Conservation (phyloP, 35 echinoderm and acorn worm genomes). For the Apostichopus californicus region DNA sequence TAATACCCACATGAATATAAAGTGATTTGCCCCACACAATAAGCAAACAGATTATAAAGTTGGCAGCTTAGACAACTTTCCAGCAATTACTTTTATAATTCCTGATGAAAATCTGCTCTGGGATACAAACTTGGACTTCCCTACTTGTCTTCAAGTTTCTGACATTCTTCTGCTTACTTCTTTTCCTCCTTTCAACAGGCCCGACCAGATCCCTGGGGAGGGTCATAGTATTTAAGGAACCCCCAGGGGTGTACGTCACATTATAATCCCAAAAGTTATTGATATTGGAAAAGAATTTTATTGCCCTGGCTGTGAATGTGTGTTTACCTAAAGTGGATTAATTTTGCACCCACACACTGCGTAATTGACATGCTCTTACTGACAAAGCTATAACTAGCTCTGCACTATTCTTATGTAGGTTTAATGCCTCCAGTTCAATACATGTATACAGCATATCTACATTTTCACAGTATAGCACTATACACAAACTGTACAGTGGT, state of each 20-base stretch:
- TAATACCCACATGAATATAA: too few relatives aligned
- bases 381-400: neutral
- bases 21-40: too few relatives aligned
- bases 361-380: constrained; percentile 9
- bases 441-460: neutral
- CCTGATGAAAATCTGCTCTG: too few relatives aligned
- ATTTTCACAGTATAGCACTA: neutral
- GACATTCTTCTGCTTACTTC: neutral
- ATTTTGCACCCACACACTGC: constrained; percentile 19
- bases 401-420: neutral
- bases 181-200: neutral
- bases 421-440: constrained; percentile 7
- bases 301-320: constrained; percentile 32
- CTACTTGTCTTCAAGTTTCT: too few relatives aligned
- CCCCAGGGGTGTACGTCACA: constrained; percentile 3
- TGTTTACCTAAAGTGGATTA: constrained; percentile 51
- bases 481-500: too few relatives aligned
- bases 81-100: too few relatives aligned
- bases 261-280: neutral
- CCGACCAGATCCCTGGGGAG: constrained; percentile 20
- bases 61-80: too few relatives aligned
- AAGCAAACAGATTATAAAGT: too few relatives aligned
- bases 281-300: neutral
- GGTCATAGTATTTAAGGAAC: constrained; percentile 28
- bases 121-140: too few relatives aligned